Conservation (phyloP, 2,113 vertebrate genomes). For the Epinephelus fuscoguttatus region DNA sequence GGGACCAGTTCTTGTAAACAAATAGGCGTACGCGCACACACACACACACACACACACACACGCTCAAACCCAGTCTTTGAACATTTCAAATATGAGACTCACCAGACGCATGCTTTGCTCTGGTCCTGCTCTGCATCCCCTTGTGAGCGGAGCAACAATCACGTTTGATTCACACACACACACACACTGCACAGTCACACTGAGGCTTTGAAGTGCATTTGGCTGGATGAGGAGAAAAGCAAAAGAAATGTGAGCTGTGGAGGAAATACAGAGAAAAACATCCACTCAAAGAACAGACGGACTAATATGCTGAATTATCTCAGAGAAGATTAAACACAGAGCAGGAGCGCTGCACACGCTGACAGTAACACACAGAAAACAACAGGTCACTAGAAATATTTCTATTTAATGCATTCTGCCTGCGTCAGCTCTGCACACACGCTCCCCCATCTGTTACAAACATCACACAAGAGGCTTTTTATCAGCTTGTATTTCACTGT, state of each 20-base stretch:
- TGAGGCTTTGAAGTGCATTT: slow-evolving; percentile 58
- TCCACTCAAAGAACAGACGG: slow-evolving; percentile 1
- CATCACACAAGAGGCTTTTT: neutral
- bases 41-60: slow-evolving; percentile 9
- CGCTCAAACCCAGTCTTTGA: slow-evolving; percentile 51
- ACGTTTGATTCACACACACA: slow-evolving; percentile 52
- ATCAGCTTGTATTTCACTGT: neutral
- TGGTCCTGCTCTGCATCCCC: slow-evolving; percentile 43
- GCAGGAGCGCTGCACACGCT: neutral
- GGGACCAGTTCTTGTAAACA: slow-evolving; percentile 35
- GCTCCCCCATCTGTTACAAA: too few relatives aligned
- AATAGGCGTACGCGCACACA: neutral
- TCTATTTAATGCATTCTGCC: neutral
- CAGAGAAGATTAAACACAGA: neutral
- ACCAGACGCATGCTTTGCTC: slow-evolving; percentile 57
- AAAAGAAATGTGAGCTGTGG: slow-evolving; percentile 28
- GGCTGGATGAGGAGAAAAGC: slow-evolving; percentile 36
- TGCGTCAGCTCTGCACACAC: neutral
- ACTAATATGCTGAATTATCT: slow-evolving; percentile 24
- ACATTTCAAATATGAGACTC: slow-evolving; percentile 63
- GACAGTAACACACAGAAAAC: neutral
- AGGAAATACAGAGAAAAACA: slow-evolving; percentile 31
- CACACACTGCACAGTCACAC: slow-evolving; percentile 41
- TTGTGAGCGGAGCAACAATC: slow-evolving; percentile 57
- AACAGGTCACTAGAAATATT: neutral